Evolutionary conservation across 2,888 invertebrate species (phyloP).

Genomic region (Vesta saturnalis): DNA sequence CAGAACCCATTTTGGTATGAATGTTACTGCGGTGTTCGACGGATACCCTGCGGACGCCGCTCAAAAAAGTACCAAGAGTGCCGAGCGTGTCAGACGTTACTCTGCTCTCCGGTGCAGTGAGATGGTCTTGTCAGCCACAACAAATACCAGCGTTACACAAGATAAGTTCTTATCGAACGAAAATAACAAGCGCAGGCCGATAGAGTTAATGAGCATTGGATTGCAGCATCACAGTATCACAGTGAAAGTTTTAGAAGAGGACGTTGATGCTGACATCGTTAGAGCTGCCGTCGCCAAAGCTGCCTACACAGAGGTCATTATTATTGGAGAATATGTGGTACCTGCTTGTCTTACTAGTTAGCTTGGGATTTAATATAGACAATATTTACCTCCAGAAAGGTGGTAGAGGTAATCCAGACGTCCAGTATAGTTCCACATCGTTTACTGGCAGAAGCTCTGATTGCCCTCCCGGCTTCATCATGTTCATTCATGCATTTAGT

Average conservation of each 20-base stretch:
- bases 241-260: background rate
- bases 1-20: slow-evolving; percentile 16
- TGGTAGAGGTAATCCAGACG: background rate
- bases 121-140: background rate
- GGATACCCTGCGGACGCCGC: slow-evolving; percentile 34
- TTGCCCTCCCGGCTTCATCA: background rate
- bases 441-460: background rate
- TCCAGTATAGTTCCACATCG: background rate
- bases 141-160: slow-evolving; percentile 15
- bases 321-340: background rate
- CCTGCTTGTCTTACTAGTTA: too few species aligned
- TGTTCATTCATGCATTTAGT: background rate
- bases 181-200: slow-evolving; percentile 29
- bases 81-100: slow-evolving; percentile 19
- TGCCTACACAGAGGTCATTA: background rate
- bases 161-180: slow-evolving; percentile 1
- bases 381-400: background rate
- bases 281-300: background rate
- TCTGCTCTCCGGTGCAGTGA: background rate
- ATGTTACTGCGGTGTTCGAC: slow-evolving; percentile 24
- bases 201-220: background rate
- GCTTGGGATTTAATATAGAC: background rate
- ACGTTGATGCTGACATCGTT: background rate
- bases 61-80: slow-evolving; percentile 32
- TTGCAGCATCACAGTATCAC: background rate